A percentile compares a stretch with the other conserved stretches of the same genome.
Evolutionary conservation across 2,797 vertebrate genomes (phyloP).

Genomic region (Crocodylus rhombifer): DNA sequence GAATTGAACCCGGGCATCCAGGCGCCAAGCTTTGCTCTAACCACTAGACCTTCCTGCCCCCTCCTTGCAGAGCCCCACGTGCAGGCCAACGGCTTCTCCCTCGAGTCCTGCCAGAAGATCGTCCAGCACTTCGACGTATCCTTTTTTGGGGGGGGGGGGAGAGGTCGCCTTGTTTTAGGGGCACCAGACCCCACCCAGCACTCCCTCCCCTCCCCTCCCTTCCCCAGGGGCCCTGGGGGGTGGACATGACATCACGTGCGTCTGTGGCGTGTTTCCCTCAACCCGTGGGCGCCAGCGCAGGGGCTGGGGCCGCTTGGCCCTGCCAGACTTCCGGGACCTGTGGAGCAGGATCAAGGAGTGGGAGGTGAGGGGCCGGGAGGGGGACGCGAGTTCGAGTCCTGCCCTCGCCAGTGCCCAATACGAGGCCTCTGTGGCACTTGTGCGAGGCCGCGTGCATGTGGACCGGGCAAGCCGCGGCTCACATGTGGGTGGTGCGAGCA

Average conservation of each 20-base stretch:
- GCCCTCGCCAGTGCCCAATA: no score
- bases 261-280: background rate
- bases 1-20: no score
- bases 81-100: background rate
- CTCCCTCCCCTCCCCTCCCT: background rate
- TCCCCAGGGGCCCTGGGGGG: background rate
- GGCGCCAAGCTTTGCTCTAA: background rate
- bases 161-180: no score
- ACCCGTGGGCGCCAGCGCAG: background rate
- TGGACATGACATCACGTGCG: no score
- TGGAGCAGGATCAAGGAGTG: conserved; percentile 36
- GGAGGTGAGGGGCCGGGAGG: conserved; percentile 7
- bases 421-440: no score
- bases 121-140: conserved; percentile 43
- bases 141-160: background rate
- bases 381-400: background rate
- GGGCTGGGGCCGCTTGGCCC: background rate
- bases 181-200: background rate
- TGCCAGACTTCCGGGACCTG: background rate
- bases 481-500: no score
- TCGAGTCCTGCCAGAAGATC: conserved; percentile 4
- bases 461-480: no score
- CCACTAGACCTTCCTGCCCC: background rate
- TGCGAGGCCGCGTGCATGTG: no score
- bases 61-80: background rate